Base-by-base conservation (phyloP, 2,113 vertebrate species). In the Neopipo cinnamomea region DNA sequence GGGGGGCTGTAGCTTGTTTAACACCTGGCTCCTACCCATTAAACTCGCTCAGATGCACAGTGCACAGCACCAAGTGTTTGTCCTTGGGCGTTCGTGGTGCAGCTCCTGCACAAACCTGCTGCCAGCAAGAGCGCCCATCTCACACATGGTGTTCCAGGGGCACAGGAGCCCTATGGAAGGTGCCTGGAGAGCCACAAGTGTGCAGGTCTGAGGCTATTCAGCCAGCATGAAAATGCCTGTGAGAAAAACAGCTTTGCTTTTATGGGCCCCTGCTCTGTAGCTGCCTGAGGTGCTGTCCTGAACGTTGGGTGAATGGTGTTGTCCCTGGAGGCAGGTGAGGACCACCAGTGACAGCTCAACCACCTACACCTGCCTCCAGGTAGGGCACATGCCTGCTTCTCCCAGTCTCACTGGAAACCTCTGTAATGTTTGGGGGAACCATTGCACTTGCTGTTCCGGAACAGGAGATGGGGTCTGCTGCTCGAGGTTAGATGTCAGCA, bases 101-200 rank as follows among this genome's bases (percentile, higher is more conserved):
- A 31, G 31, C 19, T 23, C 65, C 71, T 1, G 13, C 55, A 77
- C n/a, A 76, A 37, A 18, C 25, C 39, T 25, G 0, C 55, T 6
- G 12, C 21, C 3, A 1, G 68, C 84, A 52, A 14, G 27, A 27
- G 71, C 2, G 9, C 18, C 42, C 4, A 0, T 65, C 72, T 28
- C 44, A 7, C 3, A 12, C 0, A 0, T 0, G 8, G 47, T 2
- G 0, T 41, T 52, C 21, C n/a, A 13, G 53, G n/a, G 47, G 14
- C n/a, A 23, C 1, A 55, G 81, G 41, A 61, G 41, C 52, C 25
- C 50, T 41, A 0, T 0, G 7, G 23, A 55, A 44, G 5, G 16
- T 14, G 33, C 16, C 35, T 27, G 4, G 8, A 37, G 71, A 62
- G 42, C 56, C 35, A 80, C 3, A 6, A 22, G 18, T 58, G 35